A percentile compares a stretch with the other conserved stretches of the same genome.
These are phyloP conservation scores for Hydropsyche tenuis DNA, from an alignment of 1,140 invertebrate species.

Conservation along the genomic window DNA sequence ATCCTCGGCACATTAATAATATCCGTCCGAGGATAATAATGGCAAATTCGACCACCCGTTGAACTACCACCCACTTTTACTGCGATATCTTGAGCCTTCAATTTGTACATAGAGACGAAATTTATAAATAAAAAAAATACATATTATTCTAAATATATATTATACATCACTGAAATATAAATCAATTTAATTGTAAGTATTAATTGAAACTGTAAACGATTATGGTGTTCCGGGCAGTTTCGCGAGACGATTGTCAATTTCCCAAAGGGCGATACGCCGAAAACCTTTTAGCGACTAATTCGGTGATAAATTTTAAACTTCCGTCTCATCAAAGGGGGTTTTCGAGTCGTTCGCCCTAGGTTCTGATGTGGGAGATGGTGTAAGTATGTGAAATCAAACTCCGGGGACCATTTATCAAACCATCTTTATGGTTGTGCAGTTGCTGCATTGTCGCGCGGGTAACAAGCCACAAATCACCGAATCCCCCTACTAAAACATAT, in stretches of 20 bases:
- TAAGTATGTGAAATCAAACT: constrained; percentile 44
- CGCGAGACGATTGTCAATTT: constrained; percentile 46
- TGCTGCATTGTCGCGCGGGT: constrained; percentile 34
- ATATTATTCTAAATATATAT: too few species aligned
- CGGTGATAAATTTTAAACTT: constrained; percentile 50
- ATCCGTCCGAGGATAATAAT: not conserved
- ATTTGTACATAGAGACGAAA: too few species aligned
- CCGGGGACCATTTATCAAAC: constrained; percentile 42
- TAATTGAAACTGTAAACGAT: not conserved
- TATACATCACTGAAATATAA: too few species aligned
- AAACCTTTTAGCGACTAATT: constrained; percentile 50
- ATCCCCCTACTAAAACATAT: not conserved
- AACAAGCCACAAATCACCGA: constrained; percentile 48
- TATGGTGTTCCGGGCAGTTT: not conserved
- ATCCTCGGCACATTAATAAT: not conserved
- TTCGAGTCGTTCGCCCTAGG: not conserved
- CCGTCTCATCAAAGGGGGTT: constrained; percentile 24
- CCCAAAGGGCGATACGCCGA: constrained; percentile 33
- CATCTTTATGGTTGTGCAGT: constrained; percentile 42
- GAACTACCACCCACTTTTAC: too few species aligned
- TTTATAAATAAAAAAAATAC: too few species aligned
- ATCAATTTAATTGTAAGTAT: not conserved
- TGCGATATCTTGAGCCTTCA: too few species aligned
- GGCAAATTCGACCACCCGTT: too few species aligned
- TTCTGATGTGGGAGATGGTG: constrained; percentile 22